These are phyloP conservation scores for Phymorhynchus buccinoides DNA, from an alignment of 1,140 invertebrate species.

Conservation along the genomic window DNA sequence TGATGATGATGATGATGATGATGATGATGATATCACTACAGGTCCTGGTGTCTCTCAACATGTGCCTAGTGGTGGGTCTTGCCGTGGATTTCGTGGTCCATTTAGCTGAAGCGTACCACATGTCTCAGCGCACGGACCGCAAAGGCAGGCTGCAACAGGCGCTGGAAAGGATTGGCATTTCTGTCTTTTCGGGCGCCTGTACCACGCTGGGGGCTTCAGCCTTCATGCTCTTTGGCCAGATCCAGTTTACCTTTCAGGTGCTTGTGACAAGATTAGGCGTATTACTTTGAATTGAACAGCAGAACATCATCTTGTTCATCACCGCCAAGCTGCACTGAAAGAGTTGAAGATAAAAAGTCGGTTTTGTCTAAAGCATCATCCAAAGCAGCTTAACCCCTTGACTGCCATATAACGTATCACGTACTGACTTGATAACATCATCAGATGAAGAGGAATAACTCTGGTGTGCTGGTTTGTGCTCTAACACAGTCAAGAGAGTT, in stretches of 20 bases:
- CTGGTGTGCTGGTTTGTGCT: too few relatives aligned
- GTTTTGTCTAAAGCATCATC: too few relatives aligned
- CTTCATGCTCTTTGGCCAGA: conserved; percentile 64
- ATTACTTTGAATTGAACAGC: not conserved
- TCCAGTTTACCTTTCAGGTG: conserved; percentile 64
- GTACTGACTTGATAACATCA: too few relatives aligned
- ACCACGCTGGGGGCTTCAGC: conserved; percentile 64
- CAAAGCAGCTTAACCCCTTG: too few relatives aligned
- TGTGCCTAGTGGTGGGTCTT: conserved; percentile 66
- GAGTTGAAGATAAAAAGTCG: not conserved
- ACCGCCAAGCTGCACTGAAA: not conserved
- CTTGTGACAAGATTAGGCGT: conserved; percentile 46
- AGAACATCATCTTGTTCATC: not conserved
- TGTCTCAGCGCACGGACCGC: conserved; percentile 56
- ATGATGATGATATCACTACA: conserved; percentile 45
- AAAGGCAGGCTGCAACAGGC: conserved; percentile 55
- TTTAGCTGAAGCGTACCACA: conserved; percentile 66
- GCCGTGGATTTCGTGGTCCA: conserved; percentile 70
- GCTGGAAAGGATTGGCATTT: conserved; percentile 65
- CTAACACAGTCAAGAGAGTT: too few relatives aligned
- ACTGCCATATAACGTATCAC: too few relatives aligned
- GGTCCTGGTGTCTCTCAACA: conserved; percentile 67
- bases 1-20: too few relatives aligned
- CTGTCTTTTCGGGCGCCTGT: conserved; percentile 66
- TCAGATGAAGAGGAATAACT: too few relatives aligned